Evolutionary conservation across 1,140 invertebrate species (phyloP).

Genomic region (Platorchestia sp.): DNA sequence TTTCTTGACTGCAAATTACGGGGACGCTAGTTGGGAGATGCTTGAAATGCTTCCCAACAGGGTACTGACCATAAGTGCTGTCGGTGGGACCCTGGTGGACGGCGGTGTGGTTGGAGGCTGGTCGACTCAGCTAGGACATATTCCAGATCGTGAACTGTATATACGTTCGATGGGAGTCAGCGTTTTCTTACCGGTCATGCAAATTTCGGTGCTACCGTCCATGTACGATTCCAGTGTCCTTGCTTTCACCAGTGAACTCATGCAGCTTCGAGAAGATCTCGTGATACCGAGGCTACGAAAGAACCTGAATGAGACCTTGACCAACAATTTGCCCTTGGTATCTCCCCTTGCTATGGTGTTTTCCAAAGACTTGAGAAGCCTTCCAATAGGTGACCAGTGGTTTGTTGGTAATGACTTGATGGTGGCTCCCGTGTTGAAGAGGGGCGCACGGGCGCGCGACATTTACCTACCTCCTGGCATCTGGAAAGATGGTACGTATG

Average conservation of each 20-base stretch:
- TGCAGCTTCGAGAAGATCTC: conserved; percentile 55
- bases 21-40: conserved; percentile 60
- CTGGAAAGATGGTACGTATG: conserved; percentile 91
- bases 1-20: conserved; percentile 61
- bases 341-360: conserved; percentile 93
- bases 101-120: conserved; percentile 60
- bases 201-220: conserved; percentile 70
- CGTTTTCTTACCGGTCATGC: conserved; percentile 92
- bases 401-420: conserved; percentile 91
- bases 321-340: conserved; percentile 86
- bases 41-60: conserved; percentile 61
- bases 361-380: conserved; percentile 83
- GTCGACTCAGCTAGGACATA: conserved; percentile 59
- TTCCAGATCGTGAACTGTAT: conserved; percentile 89
- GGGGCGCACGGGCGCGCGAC: conserved; percentile 77
- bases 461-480: conserved; percentile 89
- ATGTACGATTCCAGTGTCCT: conserved; percentile 58
- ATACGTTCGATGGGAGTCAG: conserved; percentile 94
- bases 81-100: conserved; percentile 61
- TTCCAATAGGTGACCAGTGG: conserved; percentile 88
- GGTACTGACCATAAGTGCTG: conserved; percentile 59
- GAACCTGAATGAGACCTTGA: conserved; percentile 78
- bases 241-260: conserved; percentile 41
- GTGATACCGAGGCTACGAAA: conserved; percentile 68
- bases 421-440: conserved; percentile 88